Evolutionary conservation across 2,797 vertebrate species (phyloP).

Genomic region (Podargus strigoides): DNA sequence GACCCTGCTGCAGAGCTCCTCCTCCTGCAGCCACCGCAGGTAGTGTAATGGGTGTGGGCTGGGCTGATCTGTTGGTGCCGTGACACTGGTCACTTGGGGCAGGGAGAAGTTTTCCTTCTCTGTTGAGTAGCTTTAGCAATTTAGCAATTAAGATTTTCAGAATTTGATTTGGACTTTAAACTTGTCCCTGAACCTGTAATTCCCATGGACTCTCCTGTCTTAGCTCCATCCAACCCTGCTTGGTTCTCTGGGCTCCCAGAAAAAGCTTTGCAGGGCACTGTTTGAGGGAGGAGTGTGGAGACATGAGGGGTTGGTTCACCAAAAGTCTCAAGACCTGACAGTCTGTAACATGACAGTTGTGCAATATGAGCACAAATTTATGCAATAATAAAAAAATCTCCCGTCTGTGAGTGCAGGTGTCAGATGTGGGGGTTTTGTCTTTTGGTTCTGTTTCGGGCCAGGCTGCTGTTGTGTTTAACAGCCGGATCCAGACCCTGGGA

Average conservation of each 20-base stretch:
- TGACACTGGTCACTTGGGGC: too few species aligned
- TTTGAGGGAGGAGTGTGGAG: neutral
- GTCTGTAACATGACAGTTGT: neutral
- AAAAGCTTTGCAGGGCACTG: neutral
- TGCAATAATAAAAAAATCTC: neutral
- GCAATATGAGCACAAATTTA: neutral
- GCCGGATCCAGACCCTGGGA: conserved; percentile 81
- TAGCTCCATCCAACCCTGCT: neutral
- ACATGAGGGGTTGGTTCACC: neutral
- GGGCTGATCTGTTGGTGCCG: neutral
- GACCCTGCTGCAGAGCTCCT: conserved; percentile 67
- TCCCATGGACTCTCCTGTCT: neutral
- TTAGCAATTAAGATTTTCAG: neutral
- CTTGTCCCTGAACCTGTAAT: neutral
- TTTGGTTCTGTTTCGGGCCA: conserved; percentile 39
- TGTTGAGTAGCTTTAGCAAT: neutral
- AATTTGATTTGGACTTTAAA: neutral
- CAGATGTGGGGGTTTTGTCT: neutral
- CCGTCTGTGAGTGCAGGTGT: neutral
- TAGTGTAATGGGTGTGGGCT: neutral
- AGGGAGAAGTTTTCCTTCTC: neutral
- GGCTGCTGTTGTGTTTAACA: conserved; percentile 84
- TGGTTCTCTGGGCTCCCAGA: neutral
- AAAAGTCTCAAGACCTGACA: neutral
- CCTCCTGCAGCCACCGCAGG: conserved; percentile 79